Evolutionary conservation across 2,113 vertebrate species (phyloP), one percentile per base, ranked within the genome.

Genomic region (Nerophis lumbriciformis): DNA sequence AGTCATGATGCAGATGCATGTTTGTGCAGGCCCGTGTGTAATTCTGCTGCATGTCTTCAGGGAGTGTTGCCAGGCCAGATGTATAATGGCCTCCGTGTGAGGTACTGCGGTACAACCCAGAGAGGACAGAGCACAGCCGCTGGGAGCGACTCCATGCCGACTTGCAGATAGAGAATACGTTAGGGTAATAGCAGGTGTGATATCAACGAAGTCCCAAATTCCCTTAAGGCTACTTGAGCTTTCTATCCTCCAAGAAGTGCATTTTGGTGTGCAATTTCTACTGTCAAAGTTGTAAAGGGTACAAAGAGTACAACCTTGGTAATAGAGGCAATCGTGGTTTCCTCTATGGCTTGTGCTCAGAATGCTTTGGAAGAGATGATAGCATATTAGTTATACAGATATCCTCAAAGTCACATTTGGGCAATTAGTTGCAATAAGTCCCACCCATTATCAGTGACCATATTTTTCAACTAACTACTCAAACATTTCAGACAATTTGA

Each of bases 61-160:
- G 76, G 84, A 83, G 61, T 8, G 63, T 63, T 69, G 54, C 48
- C 63, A 74, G 74, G 75, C 78, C 76, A 72, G 76, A 69, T 72
- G 74, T 84, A 63, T 79, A 82, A 84, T 82, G 68, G 77, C 76
- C 73, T 85, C 79, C 73, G 73, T 67, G 76, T 78, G 83, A 82
- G 77, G 72, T 76, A 75, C 75, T 76, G 67, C 78, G 73, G 72
- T 76, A 71, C 72, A 80, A 79, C 75, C 63, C 72, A 48, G 69
- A 77, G 72, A 53, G 8, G 39, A 42, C 39, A 64, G 37, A 72
- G 71, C 77, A 53, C 55, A 67, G 70, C 66, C 61, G 77, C 69
- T 72, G 66, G 67, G 69, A 71, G 55, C 36, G 71, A 73, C 57
- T 54, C 21, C 38, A 38, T 28, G 63, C 59, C 66, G 65, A 35